A percentile compares a stretch with the other conserved stretches of the same genome.
Conservation (phyloP, 2,113 vertebrate genomes). For the Saguinus midas region DNA sequence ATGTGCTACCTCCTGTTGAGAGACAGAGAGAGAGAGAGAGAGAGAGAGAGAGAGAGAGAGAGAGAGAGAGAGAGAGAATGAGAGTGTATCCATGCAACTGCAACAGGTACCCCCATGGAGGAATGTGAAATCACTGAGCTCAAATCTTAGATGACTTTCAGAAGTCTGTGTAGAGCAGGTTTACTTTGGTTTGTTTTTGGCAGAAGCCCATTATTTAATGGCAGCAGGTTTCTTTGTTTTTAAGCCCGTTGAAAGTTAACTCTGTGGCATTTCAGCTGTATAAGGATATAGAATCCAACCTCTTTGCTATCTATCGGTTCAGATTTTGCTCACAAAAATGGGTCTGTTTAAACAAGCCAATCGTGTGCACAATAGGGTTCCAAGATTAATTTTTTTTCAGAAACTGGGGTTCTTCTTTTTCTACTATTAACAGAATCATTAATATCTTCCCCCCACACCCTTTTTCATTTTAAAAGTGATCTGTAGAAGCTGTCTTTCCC, state of each 20-base stretch:
- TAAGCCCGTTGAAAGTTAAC: conserved; percentile 5
- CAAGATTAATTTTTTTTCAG: conserved; percentile 3
- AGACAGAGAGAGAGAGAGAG: neutral
- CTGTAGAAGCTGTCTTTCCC: conserved; percentile 72
- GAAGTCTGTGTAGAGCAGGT: neutral
- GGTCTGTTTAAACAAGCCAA: conserved; percentile 24
- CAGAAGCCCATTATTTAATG: neutral
- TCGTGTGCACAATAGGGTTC: neutral
- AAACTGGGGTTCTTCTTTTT: neutral
- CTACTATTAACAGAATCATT: conserved; percentile 53
- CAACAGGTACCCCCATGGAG: neutral
- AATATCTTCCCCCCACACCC: neutral
- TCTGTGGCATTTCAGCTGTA: neutral
- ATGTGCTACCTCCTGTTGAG: neutral
- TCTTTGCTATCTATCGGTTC: neutral
- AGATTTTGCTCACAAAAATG: neutral
- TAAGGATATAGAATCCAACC: neutral
- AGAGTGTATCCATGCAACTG: no score
- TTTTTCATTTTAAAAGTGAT: conserved; percentile 72
- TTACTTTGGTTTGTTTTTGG: neutral
- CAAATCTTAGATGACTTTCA: neutral
- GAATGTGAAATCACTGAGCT: conserved; percentile 10
- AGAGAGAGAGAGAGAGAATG: neutral
- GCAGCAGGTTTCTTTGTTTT: conserved; percentile 49
- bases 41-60: neutral